phyloP scores from a whole-genome alignment of 1,140 invertebrate species.

The Rhopalosiphum maidis region DNA sequence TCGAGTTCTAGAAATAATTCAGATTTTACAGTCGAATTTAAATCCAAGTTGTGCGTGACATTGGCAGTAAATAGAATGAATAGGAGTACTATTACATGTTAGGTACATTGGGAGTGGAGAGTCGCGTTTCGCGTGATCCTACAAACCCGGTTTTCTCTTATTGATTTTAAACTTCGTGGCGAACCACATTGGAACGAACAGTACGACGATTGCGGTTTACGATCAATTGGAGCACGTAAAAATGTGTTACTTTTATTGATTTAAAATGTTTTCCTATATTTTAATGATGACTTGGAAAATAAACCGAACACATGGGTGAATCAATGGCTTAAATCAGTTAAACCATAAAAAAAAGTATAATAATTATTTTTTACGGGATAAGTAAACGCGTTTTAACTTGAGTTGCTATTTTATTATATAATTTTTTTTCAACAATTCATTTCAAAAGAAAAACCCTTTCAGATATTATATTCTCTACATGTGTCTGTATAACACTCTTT shows the following conservation, averaged over 20 bases:
- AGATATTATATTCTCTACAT: neutral
- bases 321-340: neutral
- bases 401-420: neutral
- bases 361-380: neutral
- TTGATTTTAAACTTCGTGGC: conserved; percentile 34
- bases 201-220: conserved; percentile 6
- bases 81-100: neutral
- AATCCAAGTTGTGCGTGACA: neutral
- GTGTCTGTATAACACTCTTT: neutral
- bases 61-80: neutral
- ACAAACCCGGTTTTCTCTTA: conserved; percentile 43
- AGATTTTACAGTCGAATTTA: neutral
- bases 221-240: conserved; percentile 37
- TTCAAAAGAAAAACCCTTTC: neutral
- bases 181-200: neutral
- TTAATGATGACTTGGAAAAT: neutral
- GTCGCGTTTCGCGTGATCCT: neutral
- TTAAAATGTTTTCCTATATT: neutral
- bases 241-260: neutral
- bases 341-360: neutral
- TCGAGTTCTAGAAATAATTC: neutral
- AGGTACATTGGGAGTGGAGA: neutral
- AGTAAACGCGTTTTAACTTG: neutral
- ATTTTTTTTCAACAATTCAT: neutral
- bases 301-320: neutral